phyloP scores from a whole-genome alignment of 2,888 invertebrate species.

The Slavum lentiscoides region DNA sequence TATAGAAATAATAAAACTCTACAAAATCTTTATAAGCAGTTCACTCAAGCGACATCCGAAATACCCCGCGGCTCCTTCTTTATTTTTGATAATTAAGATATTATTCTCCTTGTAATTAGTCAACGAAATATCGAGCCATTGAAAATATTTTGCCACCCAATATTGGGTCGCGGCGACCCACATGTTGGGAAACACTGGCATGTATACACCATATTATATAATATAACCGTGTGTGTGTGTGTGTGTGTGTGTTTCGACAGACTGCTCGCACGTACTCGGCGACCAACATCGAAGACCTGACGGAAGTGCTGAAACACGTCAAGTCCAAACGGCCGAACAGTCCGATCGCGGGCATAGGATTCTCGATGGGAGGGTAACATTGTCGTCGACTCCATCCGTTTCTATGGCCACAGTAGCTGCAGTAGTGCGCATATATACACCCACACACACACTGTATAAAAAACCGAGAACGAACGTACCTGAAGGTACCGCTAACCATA shows the following conservation, averaged over 20 bases:
- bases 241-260: slow-evolving; percentile 59
- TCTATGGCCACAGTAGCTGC: slow-evolving; percentile 19
- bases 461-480: slow-evolving; percentile 38
- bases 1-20: too few species aligned
- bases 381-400: slow-evolving; percentile 1
- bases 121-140: too few species aligned
- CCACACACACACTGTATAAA: background rate
- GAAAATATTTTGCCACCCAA: too few species aligned
- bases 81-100: too few species aligned
- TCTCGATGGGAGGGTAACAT: slow-evolving; percentile 77
- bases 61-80: too few species aligned
- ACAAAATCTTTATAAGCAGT: too few species aligned
- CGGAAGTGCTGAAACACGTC: slow-evolving; percentile 73
- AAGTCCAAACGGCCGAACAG: slow-evolving; percentile 65
- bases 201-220: too few species aligned
- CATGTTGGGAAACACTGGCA: too few species aligned
- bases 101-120: too few species aligned
- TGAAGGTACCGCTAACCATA: background rate
- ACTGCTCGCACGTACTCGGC: slow-evolving; percentile 85
- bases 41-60: too few species aligned
- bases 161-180: too few species aligned
- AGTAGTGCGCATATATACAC: background rate
- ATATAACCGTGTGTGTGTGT: too few species aligned
- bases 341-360: slow-evolving; percentile 76
- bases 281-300: slow-evolving; percentile 77